Evolutionary conservation across 2,888 invertebrate genomes (phyloP), one percentile per base, ranked within the genome.

Genomic region (Callimorpha dominula): DNA sequence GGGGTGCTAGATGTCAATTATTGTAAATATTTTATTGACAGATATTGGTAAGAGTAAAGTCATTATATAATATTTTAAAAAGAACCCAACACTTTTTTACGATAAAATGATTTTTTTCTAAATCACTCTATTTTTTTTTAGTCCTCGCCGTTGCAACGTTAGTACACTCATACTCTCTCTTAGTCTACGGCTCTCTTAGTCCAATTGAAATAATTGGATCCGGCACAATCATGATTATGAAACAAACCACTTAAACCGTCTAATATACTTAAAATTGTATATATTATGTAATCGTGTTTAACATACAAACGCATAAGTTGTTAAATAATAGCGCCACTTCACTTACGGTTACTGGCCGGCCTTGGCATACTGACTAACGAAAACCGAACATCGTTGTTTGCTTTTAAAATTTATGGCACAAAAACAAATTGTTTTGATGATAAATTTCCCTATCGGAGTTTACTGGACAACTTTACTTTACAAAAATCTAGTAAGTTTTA

Each of bases 101-200:
- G 31, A 31, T 31, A 31, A 31, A 31, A 2, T 31, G 1, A 1
- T 31, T 31, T 31, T 31, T 31, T 31, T 2, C 31, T 31, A 1
- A 31, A 31, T 31, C 31, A 31, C 31, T n/a, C n/a, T n/a, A n/a
- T n/a, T n/a, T n/a, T n/a, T n/a, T n/a, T n/a, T n/a, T n/a, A n/a
- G n/a, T n/a, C 9, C 9, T 46, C 0, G 43, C 6, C 6, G 4
- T 46, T 46, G 9, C 43, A 46, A 9, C 1, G 43, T 46, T 9
- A 62, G 15, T 60, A 60, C n/a, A 14, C 60, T 31, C 60, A 31
- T 40, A 42, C 40, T 17, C 17, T 67, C 40, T 49, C 6, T 54
- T 15, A 65, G 71, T 71, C 49, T n/a, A 12, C 40, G 43, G 40
- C 17, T 67, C 40, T 49, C 6, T 54, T 15, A 65, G 71, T 71